A percentile compares a stretch with the other conserved stretches of the same genome.
These are phyloP conservation scores for Druceiella hillmani DNA, from an alignment of 2,888 invertebrate species.

Conservation along the genomic window DNA sequence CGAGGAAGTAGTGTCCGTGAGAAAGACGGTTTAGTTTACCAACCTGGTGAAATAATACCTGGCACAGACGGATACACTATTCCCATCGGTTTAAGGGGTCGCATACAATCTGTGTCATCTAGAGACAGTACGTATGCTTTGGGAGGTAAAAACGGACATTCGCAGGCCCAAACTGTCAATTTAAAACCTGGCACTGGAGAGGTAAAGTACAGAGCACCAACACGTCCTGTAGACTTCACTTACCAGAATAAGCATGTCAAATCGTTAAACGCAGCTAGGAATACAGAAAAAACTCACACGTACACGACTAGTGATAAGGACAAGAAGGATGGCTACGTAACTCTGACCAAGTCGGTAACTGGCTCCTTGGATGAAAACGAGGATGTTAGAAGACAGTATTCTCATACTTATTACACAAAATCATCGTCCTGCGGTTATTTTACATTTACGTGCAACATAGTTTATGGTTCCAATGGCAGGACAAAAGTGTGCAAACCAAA, in stretches of 20 bases:
- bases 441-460: conserved; percentile 78
- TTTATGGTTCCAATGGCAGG: conserved; percentile 68
- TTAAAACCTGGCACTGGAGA: conserved; percentile 47
- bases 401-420: conserved; percentile 78
- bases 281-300: conserved; percentile 33
- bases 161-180: conserved; percentile 63
- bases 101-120: conserved; percentile 60
- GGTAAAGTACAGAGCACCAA: conserved; percentile 36
- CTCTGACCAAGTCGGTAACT: conserved; percentile 75
- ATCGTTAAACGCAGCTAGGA: too few relatives aligned
- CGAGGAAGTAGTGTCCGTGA: conserved; percentile 33
- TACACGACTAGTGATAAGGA: conserved; percentile 42
- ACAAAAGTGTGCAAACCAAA: conserved; percentile 80
- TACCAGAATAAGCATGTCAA: too few relatives aligned
- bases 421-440: conserved; percentile 85
- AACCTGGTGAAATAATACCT: conserved; percentile 62
- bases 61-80: conserved; percentile 63
- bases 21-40: conserved; percentile 53
- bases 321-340: conserved; percentile 64
- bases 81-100: conserved; percentile 62
- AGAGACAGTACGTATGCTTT: conserved; percentile 53
- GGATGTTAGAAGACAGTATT: conserved; percentile 64
- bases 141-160: conserved; percentile 53
- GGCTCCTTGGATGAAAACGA: conserved; percentile 61
- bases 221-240: too few relatives aligned